These are phyloP conservation scores for Oreohelix idahoensis DNA, from an alignment of 1,140 invertebrate genomes.

Conservation along the genomic window DNA sequence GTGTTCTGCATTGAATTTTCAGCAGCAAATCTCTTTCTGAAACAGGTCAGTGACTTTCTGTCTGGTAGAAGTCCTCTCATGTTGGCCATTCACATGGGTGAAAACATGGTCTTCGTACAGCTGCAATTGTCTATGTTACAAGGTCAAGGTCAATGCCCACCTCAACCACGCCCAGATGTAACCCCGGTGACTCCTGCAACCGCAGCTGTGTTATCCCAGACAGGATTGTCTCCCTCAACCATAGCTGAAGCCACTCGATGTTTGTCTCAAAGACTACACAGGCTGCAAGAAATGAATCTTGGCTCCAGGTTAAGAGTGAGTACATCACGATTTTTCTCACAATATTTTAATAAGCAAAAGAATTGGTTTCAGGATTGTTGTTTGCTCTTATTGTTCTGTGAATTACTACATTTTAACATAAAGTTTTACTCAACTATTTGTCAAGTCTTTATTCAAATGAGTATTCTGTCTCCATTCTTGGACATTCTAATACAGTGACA, in stretches of 20 bases:
- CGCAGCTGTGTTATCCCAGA: slow-evolving; percentile 25
- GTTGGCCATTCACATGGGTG: slow-evolving; percentile 92
- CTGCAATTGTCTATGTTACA: slow-evolving; percentile 89
- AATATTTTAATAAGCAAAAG: too few relatives aligned
- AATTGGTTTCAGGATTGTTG: too few relatives aligned
- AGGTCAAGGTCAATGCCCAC: slow-evolving; percentile 46
- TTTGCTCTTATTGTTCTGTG: too few relatives aligned
- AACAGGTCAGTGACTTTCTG: slow-evolving; percentile 93
- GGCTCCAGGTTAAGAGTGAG: background rate
- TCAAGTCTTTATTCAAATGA: too few relatives aligned
- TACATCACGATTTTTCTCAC: background rate
- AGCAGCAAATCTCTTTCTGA: too few relatives aligned
- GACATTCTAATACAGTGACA: too few relatives aligned
- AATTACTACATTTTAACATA: too few relatives aligned
- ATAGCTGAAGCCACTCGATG: slow-evolving; percentile 91
- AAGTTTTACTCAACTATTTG: too few relatives aligned
- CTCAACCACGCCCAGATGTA: slow-evolving; percentile 44
- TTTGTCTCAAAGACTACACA: slow-evolving; percentile 90
- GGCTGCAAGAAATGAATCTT: slow-evolving; percentile 75
- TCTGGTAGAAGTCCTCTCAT: slow-evolving; percentile 94
- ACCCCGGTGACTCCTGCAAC: background rate
- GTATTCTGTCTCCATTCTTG: too few relatives aligned
- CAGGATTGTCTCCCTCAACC: slow-evolving; percentile 73
- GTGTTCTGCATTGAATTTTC: too few relatives aligned
- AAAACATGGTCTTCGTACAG: slow-evolving; percentile 97